Conservation (phyloP, 2,888 invertebrate genomes). For the Saturnia japonica region DNA sequence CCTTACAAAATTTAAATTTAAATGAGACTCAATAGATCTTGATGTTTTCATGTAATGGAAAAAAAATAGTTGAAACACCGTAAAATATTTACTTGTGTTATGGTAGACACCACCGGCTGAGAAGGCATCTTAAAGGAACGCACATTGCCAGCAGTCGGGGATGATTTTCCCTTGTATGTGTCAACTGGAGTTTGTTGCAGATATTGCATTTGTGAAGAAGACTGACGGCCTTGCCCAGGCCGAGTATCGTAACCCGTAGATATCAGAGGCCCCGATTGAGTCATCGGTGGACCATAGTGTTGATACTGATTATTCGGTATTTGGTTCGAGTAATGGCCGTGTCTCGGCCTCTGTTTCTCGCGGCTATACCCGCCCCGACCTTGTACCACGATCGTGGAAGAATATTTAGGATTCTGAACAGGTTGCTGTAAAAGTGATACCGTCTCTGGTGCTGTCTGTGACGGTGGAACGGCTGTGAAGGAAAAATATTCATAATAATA, state of each 20-base stretch:
- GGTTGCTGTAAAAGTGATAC: conserved; percentile 75
- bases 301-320: conserved; percentile 50
- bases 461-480: conserved; percentile 61
- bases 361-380: conserved; percentile 62
- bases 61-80: background rate
- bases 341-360: conserved; percentile 62
- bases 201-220: conserved; percentile 63
- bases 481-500: conserved; percentile 8
- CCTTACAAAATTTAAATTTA: background rate
- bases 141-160: conserved; percentile 37
- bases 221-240: conserved; percentile 37
- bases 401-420: conserved; percentile 63
- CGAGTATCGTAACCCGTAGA: conserved; percentile 42
- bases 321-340: conserved; percentile 53
- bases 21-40: background rate
- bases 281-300: conserved; percentile 45
- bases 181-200: conserved; percentile 56
- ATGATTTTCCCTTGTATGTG: conserved; percentile 58
- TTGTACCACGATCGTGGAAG: conserved; percentile 62
- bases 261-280: conserved; percentile 33
- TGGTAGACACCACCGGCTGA: conserved; percentile 61
- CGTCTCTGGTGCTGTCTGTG: conserved; percentile 78
- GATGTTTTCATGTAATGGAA: background rate
- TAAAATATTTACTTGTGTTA: conserved; percentile 53
- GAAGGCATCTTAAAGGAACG: conserved; percentile 77